These are phyloP conservation scores for Phortica magna DNA, from an alignment of 2,888 invertebrate species.

Conservation along the genomic window DNA sequence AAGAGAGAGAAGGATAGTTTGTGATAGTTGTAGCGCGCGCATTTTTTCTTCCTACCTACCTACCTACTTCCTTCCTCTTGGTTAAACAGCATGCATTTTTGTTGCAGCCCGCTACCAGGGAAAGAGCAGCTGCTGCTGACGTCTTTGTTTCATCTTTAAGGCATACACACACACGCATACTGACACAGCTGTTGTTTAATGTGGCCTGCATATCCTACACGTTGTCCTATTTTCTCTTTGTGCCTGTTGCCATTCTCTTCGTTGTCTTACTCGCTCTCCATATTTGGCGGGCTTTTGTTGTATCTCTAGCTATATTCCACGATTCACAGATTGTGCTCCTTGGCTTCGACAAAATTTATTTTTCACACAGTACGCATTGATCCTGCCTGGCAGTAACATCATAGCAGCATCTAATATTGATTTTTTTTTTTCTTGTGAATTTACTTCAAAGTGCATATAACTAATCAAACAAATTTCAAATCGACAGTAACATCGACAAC, in stretches of 20 bases:
- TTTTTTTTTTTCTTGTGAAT: background rate
- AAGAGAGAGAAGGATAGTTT: background rate
- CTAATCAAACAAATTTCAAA: background rate
- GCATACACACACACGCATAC: background rate
- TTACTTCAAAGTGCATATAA: background rate
- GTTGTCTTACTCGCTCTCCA: background rate
- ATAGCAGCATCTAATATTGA: background rate
- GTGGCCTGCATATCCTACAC: background rate
- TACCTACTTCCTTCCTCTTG: background rate
- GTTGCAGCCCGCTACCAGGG: background rate
- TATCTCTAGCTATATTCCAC: background rate
- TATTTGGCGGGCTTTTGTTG: slow-evolving; percentile 25
- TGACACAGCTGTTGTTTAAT: slow-evolving; percentile 4
- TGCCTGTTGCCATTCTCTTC: too few species aligned
- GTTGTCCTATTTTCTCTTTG: background rate
- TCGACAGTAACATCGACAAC: background rate
- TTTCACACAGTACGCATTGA: slow-evolving; percentile 18
- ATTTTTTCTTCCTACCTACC: background rate
- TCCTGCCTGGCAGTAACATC: slow-evolving; percentile 14
- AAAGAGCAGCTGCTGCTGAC: background rate
- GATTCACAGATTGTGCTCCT: background rate
- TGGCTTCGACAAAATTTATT: background rate
- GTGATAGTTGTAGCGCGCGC: background rate
- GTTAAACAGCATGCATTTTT: background rate
- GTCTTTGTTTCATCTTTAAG: background rate